Conservation (phyloP, 2,888 invertebrate genomes). For the Heliconius aoede region DNA sequence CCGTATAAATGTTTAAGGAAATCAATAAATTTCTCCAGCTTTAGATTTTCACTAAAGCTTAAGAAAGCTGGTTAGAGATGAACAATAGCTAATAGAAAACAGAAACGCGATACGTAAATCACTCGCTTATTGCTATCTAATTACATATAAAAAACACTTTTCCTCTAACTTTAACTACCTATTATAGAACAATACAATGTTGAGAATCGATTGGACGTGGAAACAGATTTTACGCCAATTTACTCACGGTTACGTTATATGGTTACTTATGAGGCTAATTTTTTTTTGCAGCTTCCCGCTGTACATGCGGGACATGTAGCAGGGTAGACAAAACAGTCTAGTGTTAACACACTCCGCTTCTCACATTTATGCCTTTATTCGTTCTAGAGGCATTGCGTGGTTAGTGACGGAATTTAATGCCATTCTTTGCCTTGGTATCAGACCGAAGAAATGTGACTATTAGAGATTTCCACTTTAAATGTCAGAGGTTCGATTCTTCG, state of each 20-base stretch:
- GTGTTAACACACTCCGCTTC: no score
- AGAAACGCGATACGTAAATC: constrained; percentile 35
- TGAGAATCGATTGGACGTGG: constrained; percentile 44
- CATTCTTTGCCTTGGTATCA: no score
- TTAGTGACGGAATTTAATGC: no score
- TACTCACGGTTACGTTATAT: constrained; percentile 42
- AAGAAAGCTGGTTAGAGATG: background rate
- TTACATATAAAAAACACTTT: constrained; percentile 31
- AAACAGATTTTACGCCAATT: constrained; percentile 63
- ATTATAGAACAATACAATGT: constrained; percentile 32
- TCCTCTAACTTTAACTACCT: constrained; percentile 1
- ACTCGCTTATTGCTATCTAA: constrained; percentile 27
- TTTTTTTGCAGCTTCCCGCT: no score
- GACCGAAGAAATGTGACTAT: no score
- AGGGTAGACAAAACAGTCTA: no score
- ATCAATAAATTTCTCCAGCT: no score
- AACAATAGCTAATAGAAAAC: constrained; percentile 37
- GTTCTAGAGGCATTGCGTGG: no score
- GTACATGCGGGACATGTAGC: no score
- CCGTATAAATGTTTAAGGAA: background rate
- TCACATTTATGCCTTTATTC: no score
- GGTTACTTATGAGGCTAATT: background rate
- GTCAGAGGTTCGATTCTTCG: no score
- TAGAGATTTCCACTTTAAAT: no score
- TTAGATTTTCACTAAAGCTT: background rate